Evolutionary conservation across 2,797 vertebrate species (phyloP).

Genomic region (Microctenopoma steveboyesi): DNA sequence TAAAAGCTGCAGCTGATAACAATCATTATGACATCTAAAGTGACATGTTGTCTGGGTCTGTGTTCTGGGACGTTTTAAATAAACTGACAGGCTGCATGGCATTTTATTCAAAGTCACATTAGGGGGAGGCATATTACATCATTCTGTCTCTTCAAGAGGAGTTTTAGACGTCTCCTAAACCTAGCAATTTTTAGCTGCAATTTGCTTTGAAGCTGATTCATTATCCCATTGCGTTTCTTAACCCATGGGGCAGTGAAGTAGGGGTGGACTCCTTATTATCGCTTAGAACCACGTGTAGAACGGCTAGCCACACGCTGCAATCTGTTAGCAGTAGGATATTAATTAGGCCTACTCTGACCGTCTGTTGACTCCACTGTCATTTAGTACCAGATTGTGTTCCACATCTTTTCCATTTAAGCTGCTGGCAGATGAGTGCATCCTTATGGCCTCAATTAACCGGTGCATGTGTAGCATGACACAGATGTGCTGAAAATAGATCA

Average conservation of each 20-base stretch:
- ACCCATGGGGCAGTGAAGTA: slow-evolving; percentile 10
- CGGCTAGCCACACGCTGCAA: slow-evolving; percentile 65
- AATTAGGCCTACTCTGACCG: slow-evolving; percentile 68
- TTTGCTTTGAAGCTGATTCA: neutral
- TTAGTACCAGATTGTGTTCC: slow-evolving; percentile 72
- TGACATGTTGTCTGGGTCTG: slow-evolving; percentile 19
- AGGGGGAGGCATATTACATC: slow-evolving; percentile 1
- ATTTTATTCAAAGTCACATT: slow-evolving; percentile 21
- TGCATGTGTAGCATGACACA: slow-evolving; percentile 40
- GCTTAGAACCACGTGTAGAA: slow-evolving; percentile 52
- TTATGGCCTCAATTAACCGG: slow-evolving; percentile 65
- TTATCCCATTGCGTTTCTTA: neutral
- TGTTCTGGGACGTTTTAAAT: slow-evolving; percentile 13
- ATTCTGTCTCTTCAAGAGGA: neutral
- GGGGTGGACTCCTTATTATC: slow-evolving; percentile 26
- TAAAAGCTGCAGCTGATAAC: slow-evolving; percentile 33
- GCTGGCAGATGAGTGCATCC: slow-evolving; percentile 66
- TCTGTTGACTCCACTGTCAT: slow-evolving; percentile 68
- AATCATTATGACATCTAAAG: slow-evolving; percentile 50
- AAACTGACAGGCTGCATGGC: neutral
- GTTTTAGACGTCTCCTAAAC: neutral
- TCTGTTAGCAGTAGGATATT: slow-evolving; percentile 72
- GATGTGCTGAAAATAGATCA: slow-evolving; percentile 54
- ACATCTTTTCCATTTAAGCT: slow-evolving; percentile 67
- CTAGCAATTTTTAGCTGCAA: neutral